Conservation (phyloP, 1,140 invertebrate species). For the Ceratina australensis region DNA sequence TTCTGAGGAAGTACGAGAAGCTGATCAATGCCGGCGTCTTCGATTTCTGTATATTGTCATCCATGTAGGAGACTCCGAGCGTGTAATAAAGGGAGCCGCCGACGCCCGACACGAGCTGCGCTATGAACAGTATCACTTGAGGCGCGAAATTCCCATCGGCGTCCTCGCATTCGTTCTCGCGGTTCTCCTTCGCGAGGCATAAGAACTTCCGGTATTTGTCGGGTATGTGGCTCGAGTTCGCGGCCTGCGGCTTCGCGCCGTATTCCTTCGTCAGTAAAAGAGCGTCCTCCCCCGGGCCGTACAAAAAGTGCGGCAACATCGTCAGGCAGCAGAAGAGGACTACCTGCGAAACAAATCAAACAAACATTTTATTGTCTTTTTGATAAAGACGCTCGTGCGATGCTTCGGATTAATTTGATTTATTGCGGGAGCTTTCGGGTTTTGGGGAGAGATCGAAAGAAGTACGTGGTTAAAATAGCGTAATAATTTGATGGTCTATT, state of each 20-base stretch:
- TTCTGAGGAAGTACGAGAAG: constrained; percentile 85
- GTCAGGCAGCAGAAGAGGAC: constrained; percentile 86
- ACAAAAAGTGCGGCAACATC: constrained; percentile 86
- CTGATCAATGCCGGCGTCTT: constrained; percentile 85
- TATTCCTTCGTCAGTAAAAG: constrained; percentile 84
- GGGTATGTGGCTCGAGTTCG: constrained; percentile 51
- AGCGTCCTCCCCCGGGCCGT: constrained; percentile 86
- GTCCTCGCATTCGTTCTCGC: constrained; percentile 78
- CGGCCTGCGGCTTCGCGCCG: constrained; percentile 67
- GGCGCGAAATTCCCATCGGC: constrained; percentile 82
- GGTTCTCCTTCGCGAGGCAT: constrained; percentile 68
- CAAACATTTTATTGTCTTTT: too few species aligned
- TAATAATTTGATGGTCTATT: too few species aligned
- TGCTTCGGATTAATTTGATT: too few species aligned
- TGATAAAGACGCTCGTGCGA: too few species aligned
- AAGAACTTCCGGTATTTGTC: constrained; percentile 74
- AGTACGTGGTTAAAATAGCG: too few species aligned
- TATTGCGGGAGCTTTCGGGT: too few species aligned
- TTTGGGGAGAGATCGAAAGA: too few species aligned
- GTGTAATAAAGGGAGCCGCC: constrained; percentile 85
- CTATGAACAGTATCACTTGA: constrained; percentile 82
- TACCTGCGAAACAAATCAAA: constrained; percentile 68
- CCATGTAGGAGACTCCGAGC: constrained; percentile 86
- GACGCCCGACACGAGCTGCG: constrained; percentile 85
- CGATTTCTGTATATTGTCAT: constrained; percentile 86